These are phyloP conservation scores for Clarias pachynema DNA, from an alignment of 2,797 vertebrate genomes.

Conservation along the genomic window DNA sequence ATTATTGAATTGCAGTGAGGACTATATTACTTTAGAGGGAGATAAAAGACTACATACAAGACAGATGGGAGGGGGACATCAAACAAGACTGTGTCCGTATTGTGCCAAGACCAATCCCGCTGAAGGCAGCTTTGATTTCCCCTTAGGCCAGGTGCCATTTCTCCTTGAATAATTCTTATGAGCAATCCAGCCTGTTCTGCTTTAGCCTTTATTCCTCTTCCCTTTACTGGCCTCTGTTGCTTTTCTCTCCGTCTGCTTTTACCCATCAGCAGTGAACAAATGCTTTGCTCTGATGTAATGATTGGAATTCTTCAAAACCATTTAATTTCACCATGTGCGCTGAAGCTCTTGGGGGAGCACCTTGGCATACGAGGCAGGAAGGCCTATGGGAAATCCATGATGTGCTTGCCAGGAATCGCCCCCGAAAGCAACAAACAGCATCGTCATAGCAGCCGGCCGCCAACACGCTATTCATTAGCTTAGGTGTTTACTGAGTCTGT, in stretches of 20 bases:
- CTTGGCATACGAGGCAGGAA: conserved; percentile 59
- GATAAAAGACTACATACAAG: conserved; percentile 97
- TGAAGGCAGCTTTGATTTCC: conserved; percentile 93
- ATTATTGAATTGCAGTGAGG: conserved; percentile 98
- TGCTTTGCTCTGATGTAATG: conserved; percentile 64
- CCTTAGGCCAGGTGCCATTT: conserved; percentile 86
- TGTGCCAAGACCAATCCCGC: conserved; percentile 94
- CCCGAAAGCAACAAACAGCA: conserved; percentile 62
- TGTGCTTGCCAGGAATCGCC: conserved; percentile 54
- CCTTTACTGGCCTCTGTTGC: conserved; percentile 40
- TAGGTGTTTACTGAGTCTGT: conserved; percentile 69
- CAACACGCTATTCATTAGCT: conserved; percentile 71
- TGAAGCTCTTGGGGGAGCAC: conserved; percentile 58
- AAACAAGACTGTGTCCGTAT: conserved; percentile 93
- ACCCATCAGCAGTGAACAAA: conserved; percentile 61
- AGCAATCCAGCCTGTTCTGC: conserved; percentile 73
- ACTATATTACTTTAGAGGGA: conserved; percentile 97
- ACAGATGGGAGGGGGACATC: conserved; percentile 96
- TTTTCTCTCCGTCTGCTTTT: conserved; percentile 25
- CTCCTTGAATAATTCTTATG: conserved; percentile 89
- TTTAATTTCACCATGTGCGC: conserved; percentile 70
- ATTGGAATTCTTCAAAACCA: conserved; percentile 75
- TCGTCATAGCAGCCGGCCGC: conserved; percentile 66
- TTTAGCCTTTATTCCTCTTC: conserved; percentile 65
- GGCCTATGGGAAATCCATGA: conserved; percentile 68